Evolutionary conservation across 2,797 vertebrate genomes (phyloP), one percentile per base, ranked within the genome.

Genomic region (Argentina silus): DNA sequence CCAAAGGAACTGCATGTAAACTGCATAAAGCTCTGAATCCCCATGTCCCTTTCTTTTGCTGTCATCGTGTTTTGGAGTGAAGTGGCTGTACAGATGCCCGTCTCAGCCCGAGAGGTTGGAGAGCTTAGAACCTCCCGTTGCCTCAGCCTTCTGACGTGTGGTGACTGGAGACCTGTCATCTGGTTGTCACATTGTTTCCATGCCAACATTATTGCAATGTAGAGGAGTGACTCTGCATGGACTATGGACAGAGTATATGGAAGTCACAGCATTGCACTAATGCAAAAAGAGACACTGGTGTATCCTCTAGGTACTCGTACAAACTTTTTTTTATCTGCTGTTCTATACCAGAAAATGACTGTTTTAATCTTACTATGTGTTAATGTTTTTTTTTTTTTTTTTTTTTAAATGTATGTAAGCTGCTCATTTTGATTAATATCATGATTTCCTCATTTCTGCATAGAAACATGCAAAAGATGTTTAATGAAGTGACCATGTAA

Each of bases 1-100:
- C 96, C 95, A 96, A 96, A 97, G 95, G 96, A 97, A 95, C 96
- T 99, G 97, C 98, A 98, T 98, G 97, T 99, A 97, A 97, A 99
- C 96, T 96, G 96, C 97, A 96, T 99, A 2, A 97, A 96, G 96
- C 97, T 95, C 96, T 96, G 65, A 96, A 95, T 97, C 95, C 95
- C 96, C 94, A 96, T 96, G 96, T 96, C 94, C 92, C 92, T 92
- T 96, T 96, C 94, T 96, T 95, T 97, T 96, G 95, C 94, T 97
- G 96, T 98, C 97, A 96, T 96, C 95, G 95, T 98, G 95, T 95
- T 94, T 94, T 94, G 96, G 96, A 92, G 92, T 97, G 95, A 95
- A 94, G 94, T 89, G 94, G 96, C 95, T 93, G 94, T 95, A 94
- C 95, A 94, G 96, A 96, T 94, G 96, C 96, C 96, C 92, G 95